These are phyloP conservation scores for Tragulus kanchil DNA, from an alignment of 2,113 vertebrate genomes.

Conservation along the genomic window DNA sequence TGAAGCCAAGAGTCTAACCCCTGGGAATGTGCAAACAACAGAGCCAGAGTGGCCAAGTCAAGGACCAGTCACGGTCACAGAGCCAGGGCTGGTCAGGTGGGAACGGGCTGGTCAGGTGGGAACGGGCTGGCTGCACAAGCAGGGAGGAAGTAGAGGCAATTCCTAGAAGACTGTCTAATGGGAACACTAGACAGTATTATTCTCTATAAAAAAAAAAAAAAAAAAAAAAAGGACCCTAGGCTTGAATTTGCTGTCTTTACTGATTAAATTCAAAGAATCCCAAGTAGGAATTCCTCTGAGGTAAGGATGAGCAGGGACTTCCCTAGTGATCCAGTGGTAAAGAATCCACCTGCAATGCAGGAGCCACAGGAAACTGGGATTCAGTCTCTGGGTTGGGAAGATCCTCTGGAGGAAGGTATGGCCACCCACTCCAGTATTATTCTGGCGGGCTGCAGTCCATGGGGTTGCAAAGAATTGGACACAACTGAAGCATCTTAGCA, in stretches of 20 bases:
- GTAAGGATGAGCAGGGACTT: background rate
- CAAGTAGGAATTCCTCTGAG: background rate
- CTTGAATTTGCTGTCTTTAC: background rate
- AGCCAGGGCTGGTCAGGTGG: background rate
- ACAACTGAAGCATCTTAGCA: background rate
- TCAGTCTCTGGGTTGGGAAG: background rate
- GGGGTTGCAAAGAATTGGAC: background rate
- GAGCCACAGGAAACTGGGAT: background rate
- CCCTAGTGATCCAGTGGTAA: background rate
- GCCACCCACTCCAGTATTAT: background rate
- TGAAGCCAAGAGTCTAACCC: background rate
- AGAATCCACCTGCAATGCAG: background rate
- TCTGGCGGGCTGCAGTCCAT: background rate
- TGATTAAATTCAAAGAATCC: constrained; percentile 25
- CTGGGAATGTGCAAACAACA: constrained; percentile 16
- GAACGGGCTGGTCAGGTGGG: background rate
- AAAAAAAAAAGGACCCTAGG: background rate
- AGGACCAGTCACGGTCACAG: background rate
- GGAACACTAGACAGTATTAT: background rate
- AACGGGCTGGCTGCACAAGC: background rate
- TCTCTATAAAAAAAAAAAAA: background rate
- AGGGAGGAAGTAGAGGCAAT: background rate
- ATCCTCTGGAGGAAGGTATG: background rate
- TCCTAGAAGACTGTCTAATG: constrained; percentile 4
- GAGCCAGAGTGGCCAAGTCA: background rate